Evolutionary conservation across 1,140 invertebrate species (phyloP).

Genomic region (Nymphalis io): DNA sequence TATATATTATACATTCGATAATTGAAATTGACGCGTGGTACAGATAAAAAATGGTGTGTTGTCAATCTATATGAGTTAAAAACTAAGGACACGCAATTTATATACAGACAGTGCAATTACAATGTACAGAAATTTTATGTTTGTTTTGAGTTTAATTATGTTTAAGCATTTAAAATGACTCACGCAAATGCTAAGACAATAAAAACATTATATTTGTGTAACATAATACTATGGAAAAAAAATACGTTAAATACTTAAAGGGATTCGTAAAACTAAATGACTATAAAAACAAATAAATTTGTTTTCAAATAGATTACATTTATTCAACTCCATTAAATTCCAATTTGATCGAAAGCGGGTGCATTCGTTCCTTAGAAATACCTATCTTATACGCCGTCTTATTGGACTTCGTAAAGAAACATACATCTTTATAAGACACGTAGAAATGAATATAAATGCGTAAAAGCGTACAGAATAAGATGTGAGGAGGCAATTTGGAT

Average conservation of each 20-base stretch:
- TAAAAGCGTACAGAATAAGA: constrained; percentile 65
- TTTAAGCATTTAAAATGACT: not conserved
- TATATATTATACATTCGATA: not conserved
- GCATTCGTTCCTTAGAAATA: not conserved
- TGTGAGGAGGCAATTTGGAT: constrained; percentile 71
- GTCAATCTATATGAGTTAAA: not conserved
- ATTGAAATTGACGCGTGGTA: not conserved
- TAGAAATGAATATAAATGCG: constrained; percentile 74
- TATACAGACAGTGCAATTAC: no score
- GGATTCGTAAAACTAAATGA: not conserved
- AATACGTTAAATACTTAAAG: not conserved
- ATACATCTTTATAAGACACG: constrained; percentile 66
- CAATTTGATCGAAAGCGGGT: constrained; percentile 14
- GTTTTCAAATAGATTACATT: not conserved
- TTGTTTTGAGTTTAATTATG: constrained; percentile 1
- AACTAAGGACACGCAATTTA: no score
- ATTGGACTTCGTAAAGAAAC: constrained; percentile 41
- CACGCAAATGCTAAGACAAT: not conserved
- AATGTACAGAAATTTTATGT: not conserved
- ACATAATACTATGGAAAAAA: not conserved
- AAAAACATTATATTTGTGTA: not conserved
- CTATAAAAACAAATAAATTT: no score
- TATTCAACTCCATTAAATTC: constrained; percentile 16
- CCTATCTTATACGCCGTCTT: constrained; percentile 23
- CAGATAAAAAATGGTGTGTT: not conserved